These are phyloP conservation scores for Branchipolynoe longqiensis DNA, from an alignment of 2,888 invertebrate genomes.

Conservation along the genomic window DNA sequence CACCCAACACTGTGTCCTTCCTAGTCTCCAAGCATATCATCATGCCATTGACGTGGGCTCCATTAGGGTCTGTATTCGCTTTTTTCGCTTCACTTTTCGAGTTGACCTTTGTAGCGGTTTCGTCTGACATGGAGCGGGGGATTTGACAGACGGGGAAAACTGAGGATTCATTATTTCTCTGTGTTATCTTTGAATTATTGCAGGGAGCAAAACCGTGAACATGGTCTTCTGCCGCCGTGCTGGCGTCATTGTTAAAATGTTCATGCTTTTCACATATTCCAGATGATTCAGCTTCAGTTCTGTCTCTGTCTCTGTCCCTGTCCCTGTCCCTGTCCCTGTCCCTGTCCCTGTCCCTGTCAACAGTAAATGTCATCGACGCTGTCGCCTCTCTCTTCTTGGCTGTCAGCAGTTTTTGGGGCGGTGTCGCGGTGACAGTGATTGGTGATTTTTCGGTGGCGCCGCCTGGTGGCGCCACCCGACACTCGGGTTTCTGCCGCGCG, in stretches of 20 bases:
- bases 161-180: background rate
- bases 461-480: background rate
- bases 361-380: too few species aligned
- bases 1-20: slow-evolving; percentile 15
- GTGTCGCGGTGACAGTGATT: background rate
- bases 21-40: slow-evolving; percentile 33
- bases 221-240: slow-evolving; percentile 1
- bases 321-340: background rate
- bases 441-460: background rate
- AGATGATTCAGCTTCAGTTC: background rate
- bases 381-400: background rate
- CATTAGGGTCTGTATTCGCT: background rate
- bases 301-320: too few species aligned
- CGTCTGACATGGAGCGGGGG: slow-evolving; percentile 15
- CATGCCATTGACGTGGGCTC: background rate
- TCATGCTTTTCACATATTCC: background rate
- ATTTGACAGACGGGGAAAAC: too few species aligned
- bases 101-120: background rate
- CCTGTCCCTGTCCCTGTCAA: background rate
- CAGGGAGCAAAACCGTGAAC: background rate
- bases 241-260: background rate
- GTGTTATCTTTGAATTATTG: too few species aligned
- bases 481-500: background rate
- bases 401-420: slow-evolving; percentile 14
- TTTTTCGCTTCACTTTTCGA: background rate